A percentile compares a stretch with the other conserved stretches of the same genome.
These are phyloP conservation scores for Pachypanchax playfairii DNA, from an alignment of 2,113 vertebrate genomes.

Conservation along the genomic window DNA sequence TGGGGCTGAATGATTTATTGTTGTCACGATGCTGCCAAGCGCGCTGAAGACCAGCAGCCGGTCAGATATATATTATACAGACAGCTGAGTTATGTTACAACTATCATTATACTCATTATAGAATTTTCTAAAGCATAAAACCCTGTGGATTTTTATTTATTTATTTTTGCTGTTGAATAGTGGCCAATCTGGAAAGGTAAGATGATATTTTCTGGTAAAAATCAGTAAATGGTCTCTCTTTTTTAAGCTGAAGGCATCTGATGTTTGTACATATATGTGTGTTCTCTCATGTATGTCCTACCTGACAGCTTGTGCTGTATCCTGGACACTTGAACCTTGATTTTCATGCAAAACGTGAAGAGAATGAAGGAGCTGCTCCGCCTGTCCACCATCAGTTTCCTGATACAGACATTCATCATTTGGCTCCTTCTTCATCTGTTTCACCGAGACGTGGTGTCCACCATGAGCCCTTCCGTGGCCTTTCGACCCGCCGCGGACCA, in stretches of 20 bases:
- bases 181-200: not conserved
- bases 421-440: conserved; percentile 71
- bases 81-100: too few relatives aligned
- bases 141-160: too few relatives aligned
- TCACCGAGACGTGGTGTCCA: conserved; percentile 55
- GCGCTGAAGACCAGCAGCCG: not conserved
- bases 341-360: conserved; percentile 76
- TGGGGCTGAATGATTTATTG: not conserved
- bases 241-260: too few relatives aligned
- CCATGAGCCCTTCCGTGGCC: conserved; percentile 62
- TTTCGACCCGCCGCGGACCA: conserved; percentile 63
- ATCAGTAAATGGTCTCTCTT: not conserved
- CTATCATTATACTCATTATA: too few relatives aligned
- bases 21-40: not conserved
- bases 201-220: too few relatives aligned
- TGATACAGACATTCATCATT: conserved; percentile 65
- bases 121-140: too few relatives aligned
- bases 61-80: too few relatives aligned
- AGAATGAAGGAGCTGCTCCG: conserved; percentile 73
- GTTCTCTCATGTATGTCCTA: too few relatives aligned
- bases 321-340: conserved; percentile 64
- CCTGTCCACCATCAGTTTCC: conserved; percentile 50
- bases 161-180: not conserved
- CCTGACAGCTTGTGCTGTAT: conserved; percentile 73
- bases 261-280: too few relatives aligned